Evolutionary conservation across 2,113 vertebrate genomes (phyloP).

Genomic region (Xiphophorus hellerii): DNA sequence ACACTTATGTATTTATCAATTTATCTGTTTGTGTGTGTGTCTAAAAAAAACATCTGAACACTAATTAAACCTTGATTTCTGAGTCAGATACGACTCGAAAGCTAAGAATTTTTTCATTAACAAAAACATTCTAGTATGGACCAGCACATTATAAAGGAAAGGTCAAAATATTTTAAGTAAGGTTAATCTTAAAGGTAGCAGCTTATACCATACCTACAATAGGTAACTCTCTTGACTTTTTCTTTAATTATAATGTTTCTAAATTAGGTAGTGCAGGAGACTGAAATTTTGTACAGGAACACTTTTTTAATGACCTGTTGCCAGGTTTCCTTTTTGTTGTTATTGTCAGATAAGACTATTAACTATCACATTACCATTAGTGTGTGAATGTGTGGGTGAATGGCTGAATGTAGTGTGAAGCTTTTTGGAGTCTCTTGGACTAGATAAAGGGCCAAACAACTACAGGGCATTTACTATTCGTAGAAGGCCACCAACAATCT

Average conservation of each 20-base stretch:
- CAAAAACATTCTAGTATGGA: background rate
- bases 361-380: too few species aligned
- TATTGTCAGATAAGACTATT: too few species aligned
- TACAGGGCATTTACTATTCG: too few species aligned
- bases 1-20: background rate
- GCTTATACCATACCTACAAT: background rate
- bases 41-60: background rate
- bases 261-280: background rate
- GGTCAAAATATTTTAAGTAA: background rate
- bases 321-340: too few species aligned
- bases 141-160: background rate
- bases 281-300: background rate
- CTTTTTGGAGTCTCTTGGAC: too few species aligned
- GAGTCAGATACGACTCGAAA: background rate
- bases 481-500: background rate
- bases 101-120: background rate
- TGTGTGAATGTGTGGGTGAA: too few species aligned
- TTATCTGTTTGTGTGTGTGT: background rate
- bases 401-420: too few species aligned
- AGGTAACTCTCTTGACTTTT: background rate
- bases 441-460: too few species aligned
- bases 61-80: background rate
- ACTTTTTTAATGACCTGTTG: background rate
- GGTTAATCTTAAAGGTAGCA: background rate
- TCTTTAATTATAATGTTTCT: background rate